Base-by-base conservation (phyloP, 2,113 vertebrate species). In the Siphamia tubifer region DNA sequence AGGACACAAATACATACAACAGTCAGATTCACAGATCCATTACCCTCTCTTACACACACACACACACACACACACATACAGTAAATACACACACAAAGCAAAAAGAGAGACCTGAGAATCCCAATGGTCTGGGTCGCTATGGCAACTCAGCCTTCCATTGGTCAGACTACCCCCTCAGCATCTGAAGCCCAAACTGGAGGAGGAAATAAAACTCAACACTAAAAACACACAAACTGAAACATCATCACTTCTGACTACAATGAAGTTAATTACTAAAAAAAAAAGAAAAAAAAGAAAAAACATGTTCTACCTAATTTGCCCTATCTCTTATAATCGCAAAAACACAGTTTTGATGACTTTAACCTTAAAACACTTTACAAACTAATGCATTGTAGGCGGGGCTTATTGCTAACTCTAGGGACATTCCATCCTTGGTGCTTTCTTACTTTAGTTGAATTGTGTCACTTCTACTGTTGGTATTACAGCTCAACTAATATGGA, bases 71-170 rank as follows among this genome's bases (percentile, higher is more conserved):
- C 32, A 62, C 48, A 64, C 21, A 55, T 3, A 54, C 3, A 56
- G 42, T 20, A 36, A 6, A 45, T 3, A 43, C 43, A 65, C 43
- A 65, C 27, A 47, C 19, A 27, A 16, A 28, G 3, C 3, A 48
- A 13, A 9, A 15, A 11, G 8, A 11, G 58, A 47, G 70, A 81
- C 53, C 45, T 13, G 21, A 79, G 61, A 80, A 62, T 85, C 64
- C 58, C 40, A 38, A 36, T 13, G 60, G 54, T 47, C 24, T 16
- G 25, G 28, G 45, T 87, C 57, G 52, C 67, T 74, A 76, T 70
- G 45, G 69, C 55, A 79, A 87, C 51, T 27, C 20, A 55, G 52
- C 28, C 54, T 53, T 19, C 68, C 45, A 79, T 68, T 69, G 56
- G 62, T 54, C 68, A 57, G 57, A 75, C 48, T 13, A 66, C 15